Evolutionary conservation across 2,888 invertebrate genomes (phyloP), one percentile per base, ranked within the genome.

Genomic region (Eupelmus urozonus): DNA sequence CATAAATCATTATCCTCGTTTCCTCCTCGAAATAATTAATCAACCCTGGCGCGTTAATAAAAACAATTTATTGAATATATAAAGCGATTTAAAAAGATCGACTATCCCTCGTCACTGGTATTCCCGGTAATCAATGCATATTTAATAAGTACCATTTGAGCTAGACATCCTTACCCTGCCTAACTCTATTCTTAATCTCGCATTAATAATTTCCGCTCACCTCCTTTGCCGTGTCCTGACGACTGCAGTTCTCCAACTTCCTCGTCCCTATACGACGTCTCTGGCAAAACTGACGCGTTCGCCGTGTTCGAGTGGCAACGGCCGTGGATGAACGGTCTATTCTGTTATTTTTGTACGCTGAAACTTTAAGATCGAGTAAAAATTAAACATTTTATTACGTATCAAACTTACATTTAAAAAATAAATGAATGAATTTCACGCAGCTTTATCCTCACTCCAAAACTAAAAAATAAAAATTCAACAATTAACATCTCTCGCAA

Each of bases 131-230:
- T 75, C 62, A 69, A 59, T 27, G 42, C 60, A 69, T 53, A 75
- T 40, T 53, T 60, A 67, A 49, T 34, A 62, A 75, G 34, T 59
- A 34, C 5, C 59, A 67, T 75, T 51, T 25, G 23, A 16, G 4
- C 40, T 51, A 55, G 63, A 62, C 42, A 45, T 53, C 40, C 23
- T 27, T 49, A 7, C 59, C 27, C 25, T 27, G 16, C 75, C 11
- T 13, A 9, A 5, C 11, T 51, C 67, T 74, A 70, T 70, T 73
- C 74, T 73, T 73, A 78, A 74, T 73, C 40, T 57, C 27, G 51
- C 65, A 78, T 78, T 74, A 78, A 78, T 78, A 63, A 76, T 76
- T 74, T 72, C 66, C 62, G 20, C 53, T 60, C 62, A n/a, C n/a
- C 66, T 25, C 59, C 18, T 27, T 20, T 11, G 45, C 63, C 51